A percentile compares a stretch with the other conserved stretches of the same genome.
phyloP scores from a whole-genome alignment of 2,113 vertebrate species.

The Sporophila hypoxantha region DNA sequence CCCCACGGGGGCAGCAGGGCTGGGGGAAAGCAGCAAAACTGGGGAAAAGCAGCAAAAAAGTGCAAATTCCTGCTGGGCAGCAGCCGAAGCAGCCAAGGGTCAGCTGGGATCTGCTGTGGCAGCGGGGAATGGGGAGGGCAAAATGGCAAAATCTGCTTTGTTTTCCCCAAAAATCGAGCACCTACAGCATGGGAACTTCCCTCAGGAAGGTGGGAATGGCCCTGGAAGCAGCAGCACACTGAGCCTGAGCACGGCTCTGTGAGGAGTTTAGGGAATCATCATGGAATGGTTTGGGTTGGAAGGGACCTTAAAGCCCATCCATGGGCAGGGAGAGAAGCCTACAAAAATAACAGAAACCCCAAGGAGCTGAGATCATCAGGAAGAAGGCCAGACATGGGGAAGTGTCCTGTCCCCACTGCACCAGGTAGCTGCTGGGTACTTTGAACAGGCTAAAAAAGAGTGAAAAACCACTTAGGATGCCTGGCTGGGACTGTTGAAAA shows the following conservation, averaged over 20 bases:
- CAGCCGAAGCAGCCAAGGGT: not conserved
- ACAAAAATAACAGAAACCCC: not conserved
- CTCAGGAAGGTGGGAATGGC: not conserved
- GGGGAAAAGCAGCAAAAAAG: not conserved
- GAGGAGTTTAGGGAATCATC: rapidly evolving
- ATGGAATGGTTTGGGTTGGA: not conserved
- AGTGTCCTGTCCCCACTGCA: not conserved
- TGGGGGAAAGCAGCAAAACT: not conserved
- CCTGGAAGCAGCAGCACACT: rapidly evolving
- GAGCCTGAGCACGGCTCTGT: rapidly evolving
- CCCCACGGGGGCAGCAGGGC: not conserved
- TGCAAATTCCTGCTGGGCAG: not conserved
- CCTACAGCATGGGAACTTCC: rapidly evolving
- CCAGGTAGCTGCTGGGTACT: rapidly evolving
- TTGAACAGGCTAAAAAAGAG: not conserved
- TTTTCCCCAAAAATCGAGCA: not conserved
- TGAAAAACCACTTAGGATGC: too few relatives aligned
- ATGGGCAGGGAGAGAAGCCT: not conserved
- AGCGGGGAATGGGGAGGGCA: not conserved
- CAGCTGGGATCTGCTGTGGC: not conserved
- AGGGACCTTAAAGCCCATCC: not conserved
- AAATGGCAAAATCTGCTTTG: not conserved
- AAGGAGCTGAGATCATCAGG: not conserved
- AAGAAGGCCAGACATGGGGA: not conserved
- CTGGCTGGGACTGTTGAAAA: rapidly evolving